Conservation (phyloP, 1,140 invertebrate genomes). For the Sinonovacula constricta region DNA sequence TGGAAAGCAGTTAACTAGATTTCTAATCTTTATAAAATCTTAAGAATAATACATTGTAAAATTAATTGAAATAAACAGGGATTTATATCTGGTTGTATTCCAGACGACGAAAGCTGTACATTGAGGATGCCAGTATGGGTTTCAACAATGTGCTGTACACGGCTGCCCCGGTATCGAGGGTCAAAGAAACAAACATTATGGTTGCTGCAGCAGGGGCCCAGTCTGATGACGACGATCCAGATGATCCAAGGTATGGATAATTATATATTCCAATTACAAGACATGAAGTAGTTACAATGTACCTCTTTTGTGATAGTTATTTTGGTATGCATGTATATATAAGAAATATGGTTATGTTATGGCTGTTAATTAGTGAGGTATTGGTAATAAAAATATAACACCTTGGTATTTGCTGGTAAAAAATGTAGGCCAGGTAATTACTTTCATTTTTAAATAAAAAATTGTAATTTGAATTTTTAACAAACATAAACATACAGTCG, state of each 20-base stretch:
- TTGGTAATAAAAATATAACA: too few species aligned
- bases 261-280: not conserved
- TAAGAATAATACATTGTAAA: too few species aligned
- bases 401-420: too few species aligned
- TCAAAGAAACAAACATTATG: conserved; percentile 18
- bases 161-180: not conserved
- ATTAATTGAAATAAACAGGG: too few species aligned
- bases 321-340: not conserved
- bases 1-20: too few species aligned
- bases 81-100: too few species aligned
- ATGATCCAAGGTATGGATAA: conserved; percentile 14
- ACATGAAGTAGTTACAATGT: not conserved
- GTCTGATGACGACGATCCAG: conserved; percentile 4
- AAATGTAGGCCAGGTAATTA: too few species aligned
- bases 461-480: too few species aligned
- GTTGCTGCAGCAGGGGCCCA: not conserved
- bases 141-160: conserved; percentile 33
- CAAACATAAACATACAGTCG: too few species aligned
- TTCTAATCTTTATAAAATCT: too few species aligned
- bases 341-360: not conserved
- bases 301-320: not conserved
- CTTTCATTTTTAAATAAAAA: too few species aligned
- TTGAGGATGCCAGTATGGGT: conserved; percentile 5
- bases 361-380: too few species aligned
- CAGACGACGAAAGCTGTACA: conserved; percentile 11